Evolutionary conservation across 2,113 vertebrate species (phyloP).

Genomic region (Coregonus clupeaformis): DNA sequence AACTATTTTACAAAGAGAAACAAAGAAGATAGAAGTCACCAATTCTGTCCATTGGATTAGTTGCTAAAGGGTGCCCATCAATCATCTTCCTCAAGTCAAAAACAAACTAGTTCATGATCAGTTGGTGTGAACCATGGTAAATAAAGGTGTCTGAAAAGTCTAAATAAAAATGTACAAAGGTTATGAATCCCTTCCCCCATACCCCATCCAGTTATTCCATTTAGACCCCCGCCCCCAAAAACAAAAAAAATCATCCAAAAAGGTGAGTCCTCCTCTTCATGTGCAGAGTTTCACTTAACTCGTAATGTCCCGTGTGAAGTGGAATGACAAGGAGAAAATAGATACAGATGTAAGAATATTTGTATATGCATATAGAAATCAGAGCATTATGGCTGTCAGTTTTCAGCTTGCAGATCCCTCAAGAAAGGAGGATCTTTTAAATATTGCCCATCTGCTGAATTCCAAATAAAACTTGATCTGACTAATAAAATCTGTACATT

Average conservation of each 20-base stretch:
- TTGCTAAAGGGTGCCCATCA: constrained; percentile 43
- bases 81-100: constrained; percentile 50
- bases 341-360: constrained; percentile 39
- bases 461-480: constrained; percentile 73
- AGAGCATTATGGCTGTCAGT: constrained; percentile 48
- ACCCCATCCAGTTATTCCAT: neutral
- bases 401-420: constrained; percentile 62
- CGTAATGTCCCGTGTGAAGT: constrained; percentile 60
- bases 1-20: constrained; percentile 44
- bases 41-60: constrained; percentile 56
- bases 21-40: constrained; percentile 38
- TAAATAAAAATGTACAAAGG: constrained; percentile 79
- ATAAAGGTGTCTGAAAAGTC: constrained; percentile 67
- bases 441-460: constrained; percentile 60
- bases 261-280: constrained; percentile 45
- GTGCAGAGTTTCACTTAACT: constrained; percentile 41
- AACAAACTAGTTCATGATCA: constrained; percentile 60
- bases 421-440: constrained; percentile 55
- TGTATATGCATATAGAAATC: constrained; percentile 42
- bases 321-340: constrained; percentile 58
- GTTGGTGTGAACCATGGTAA: constrained; percentile 63
- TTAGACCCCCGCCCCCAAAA: no score
- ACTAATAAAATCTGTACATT: constrained; percentile 78
- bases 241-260: neutral
- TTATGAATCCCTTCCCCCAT: constrained; percentile 28